phyloP scores from a whole-genome alignment of 2,113 vertebrate species.

The Taxidea taxus region DNA sequence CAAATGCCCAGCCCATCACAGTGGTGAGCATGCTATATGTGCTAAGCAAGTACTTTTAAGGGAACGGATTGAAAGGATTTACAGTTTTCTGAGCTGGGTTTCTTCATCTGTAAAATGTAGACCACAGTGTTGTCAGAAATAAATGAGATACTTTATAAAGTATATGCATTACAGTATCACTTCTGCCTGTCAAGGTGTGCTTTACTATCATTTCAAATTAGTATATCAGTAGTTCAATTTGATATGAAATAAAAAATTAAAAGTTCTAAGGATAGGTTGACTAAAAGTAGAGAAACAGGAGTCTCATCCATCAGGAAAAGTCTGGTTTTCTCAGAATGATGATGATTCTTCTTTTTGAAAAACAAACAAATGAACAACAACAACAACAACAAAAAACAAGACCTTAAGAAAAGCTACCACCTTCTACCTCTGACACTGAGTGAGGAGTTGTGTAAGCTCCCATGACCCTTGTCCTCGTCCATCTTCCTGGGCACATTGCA shows the following conservation, averaged over 20 bases:
- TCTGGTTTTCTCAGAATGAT: neutral
- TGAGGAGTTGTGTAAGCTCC: neutral
- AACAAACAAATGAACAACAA: neutral
- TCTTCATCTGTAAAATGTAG: neutral
- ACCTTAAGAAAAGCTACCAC: neutral
- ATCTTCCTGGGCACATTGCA: neutral
- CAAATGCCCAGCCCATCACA: neutral
- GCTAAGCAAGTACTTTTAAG: neutral
- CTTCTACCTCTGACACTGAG: neutral
- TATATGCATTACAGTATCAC: neutral
- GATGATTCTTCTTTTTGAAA: neutral
- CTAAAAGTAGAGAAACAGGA: neutral
- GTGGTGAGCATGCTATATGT: neutral
- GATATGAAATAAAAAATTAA: neutral
- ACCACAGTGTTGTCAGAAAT: neutral
- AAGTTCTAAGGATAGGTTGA: neutral
- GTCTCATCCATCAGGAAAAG: neutral
- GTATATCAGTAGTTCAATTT: slow-evolving; percentile 10
- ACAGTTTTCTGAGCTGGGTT: neutral
- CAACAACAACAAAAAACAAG: neutral
- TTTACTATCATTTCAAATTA: slow-evolving; percentile 61
- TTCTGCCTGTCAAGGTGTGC: slow-evolving; percentile 55
- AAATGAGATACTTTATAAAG: neutral
- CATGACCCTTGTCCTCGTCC: neutral
- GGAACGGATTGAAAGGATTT: neutral